A percentile compares a stretch with the other conserved stretches of the same genome.
phyloP scores from a whole-genome alignment of 2,797 vertebrate species.

The Phylloscopus collybita region DNA sequence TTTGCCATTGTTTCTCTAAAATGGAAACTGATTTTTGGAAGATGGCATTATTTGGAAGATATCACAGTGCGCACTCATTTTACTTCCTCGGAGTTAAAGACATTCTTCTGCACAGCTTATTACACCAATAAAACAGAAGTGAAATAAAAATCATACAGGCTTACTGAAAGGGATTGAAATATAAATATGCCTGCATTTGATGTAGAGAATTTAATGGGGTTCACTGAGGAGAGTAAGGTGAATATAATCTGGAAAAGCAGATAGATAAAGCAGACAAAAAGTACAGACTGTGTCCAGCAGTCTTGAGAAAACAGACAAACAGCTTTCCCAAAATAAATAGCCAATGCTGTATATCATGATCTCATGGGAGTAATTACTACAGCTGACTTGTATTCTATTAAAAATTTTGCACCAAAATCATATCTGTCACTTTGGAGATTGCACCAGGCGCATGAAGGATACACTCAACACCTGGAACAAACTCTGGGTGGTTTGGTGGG shows the following conservation, averaged over 20 bases:
- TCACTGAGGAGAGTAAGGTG: neutral
- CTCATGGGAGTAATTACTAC: neutral
- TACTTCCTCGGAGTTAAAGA: neutral
- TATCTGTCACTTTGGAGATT: neutral
- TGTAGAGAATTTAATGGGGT: neutral
- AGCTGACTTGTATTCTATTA: conserved; percentile 12
- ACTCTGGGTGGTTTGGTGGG: neutral
- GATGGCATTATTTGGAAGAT: neutral
- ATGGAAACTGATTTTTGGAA: neutral
- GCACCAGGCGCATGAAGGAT: neutral
- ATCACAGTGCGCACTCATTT: neutral
- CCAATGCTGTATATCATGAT: neutral
- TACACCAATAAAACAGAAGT: neutral
- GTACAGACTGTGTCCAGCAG: neutral
- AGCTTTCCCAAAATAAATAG: conserved; percentile 18
- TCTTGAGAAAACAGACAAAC: neutral
- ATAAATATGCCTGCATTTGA: neutral
- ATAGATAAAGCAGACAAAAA: neutral
- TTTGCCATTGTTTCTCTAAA: neutral
- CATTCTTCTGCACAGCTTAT: neutral
- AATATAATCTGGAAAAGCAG: neutral
- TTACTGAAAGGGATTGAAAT: neutral
- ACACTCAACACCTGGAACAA: fast-evolving
- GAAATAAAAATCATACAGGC: neutral
- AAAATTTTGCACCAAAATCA: neutral